phyloP scores from a whole-genome alignment of 2,888 invertebrate species.

The Drosophila basisetae region DNA sequence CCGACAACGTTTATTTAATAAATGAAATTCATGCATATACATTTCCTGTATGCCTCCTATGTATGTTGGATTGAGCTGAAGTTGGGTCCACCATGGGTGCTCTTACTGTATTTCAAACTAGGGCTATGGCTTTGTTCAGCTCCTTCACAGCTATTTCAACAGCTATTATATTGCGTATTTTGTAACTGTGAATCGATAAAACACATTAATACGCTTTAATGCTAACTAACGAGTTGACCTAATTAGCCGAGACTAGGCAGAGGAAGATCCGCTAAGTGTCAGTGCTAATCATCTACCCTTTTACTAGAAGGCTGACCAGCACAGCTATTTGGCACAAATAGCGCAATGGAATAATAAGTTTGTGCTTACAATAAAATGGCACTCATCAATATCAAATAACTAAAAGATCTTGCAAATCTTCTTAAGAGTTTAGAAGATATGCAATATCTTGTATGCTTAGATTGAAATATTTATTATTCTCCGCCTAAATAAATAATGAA shows the following conservation, averaged over 20 bases:
- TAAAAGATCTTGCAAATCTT: too few relatives aligned
- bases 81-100: constrained; percentile 1
- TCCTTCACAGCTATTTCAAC: not conserved
- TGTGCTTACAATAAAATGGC: not conserved
- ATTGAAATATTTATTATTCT: not conserved
- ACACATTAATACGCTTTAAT: not conserved
- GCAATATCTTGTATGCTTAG: not conserved
- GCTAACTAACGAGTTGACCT: not conserved
- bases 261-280: not conserved
- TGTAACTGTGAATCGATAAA: not conserved
- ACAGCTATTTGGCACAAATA: not conserved
- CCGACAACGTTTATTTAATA: constrained; percentile 73
- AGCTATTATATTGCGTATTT: not conserved
- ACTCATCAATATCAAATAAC: not conserved
- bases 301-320: not conserved
- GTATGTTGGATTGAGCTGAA: constrained; percentile 2
- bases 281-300: not conserved
- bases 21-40: constrained; percentile 54
- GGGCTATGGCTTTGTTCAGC: not conserved
- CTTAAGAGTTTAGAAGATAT: too few relatives aligned
- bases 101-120: not conserved
- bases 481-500: not conserved
- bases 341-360: not conserved
- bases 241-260: not conserved
- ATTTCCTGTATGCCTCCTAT: constrained; percentile 24